phyloP scores from a whole-genome alignment of 2,888 invertebrate genomes.

The Aphrophora alni region DNA sequence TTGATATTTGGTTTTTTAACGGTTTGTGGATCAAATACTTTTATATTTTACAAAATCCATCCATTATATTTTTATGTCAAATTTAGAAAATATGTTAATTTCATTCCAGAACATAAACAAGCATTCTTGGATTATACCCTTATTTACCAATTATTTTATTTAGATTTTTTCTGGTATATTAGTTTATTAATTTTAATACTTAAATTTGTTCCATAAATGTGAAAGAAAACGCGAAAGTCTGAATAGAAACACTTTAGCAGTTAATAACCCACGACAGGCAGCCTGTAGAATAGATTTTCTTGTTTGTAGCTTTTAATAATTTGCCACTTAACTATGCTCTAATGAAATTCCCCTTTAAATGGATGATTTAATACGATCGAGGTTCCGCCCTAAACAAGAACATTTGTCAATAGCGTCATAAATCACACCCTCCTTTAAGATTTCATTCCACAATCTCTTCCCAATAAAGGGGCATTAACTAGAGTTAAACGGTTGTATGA shows the following conservation, averaged over 20 bases:
- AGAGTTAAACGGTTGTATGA: not conserved
- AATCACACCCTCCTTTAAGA: not conserved
- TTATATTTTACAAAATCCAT: too few species aligned
- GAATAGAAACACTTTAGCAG: not conserved
- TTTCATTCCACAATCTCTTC: not conserved
- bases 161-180: too few species aligned
- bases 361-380: not conserved
- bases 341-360: slow-evolving; percentile 2
- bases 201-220: too few species aligned
- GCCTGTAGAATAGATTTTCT: not conserved
- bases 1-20: too few species aligned
- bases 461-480: not conserved
- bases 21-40: too few species aligned
- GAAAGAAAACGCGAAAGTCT: too few species aligned
- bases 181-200: too few species aligned
- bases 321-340: not conserved
- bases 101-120: too few species aligned
- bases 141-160: too few species aligned
- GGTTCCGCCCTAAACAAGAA: not conserved
- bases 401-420: not conserved
- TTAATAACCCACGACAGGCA: not conserved
- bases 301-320: not conserved
- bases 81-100: too few species aligned
- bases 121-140: too few species aligned
- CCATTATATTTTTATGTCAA: too few species aligned